Evolutionary conservation across 2,797 vertebrate genomes (phyloP).

Genomic region (Kryptopterus vitreolus): DNA sequence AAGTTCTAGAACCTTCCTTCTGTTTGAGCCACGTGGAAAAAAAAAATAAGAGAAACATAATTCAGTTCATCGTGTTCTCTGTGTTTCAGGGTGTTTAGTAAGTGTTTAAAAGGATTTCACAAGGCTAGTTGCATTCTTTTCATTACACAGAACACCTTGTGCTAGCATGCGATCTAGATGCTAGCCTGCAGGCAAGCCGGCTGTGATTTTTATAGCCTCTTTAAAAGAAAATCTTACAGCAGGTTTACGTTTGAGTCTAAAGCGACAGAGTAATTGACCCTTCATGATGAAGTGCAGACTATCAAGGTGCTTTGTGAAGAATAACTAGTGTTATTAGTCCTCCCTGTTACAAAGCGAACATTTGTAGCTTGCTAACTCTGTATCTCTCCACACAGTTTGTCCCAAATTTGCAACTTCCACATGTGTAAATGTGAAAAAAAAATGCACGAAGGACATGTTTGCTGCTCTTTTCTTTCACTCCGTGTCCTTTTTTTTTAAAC

Average conservation of each 20-base stretch:
- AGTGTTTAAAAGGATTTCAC: not conserved
- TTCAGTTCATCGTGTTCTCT: not conserved
- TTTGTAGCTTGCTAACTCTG: not conserved
- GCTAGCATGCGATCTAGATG: not conserved
- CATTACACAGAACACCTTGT: not conserved
- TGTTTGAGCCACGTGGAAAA: not conserved
- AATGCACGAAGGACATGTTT: not conserved
- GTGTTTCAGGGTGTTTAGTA: not conserved
- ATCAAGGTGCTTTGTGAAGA: not conserved
- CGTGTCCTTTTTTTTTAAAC: not conserved
- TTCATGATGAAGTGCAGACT: not conserved
- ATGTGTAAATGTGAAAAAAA: constrained; percentile 4
- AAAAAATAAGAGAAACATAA: not conserved
- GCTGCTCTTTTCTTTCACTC: constrained; percentile 4
- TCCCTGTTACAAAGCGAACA: not conserved
- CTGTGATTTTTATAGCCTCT: not conserved
- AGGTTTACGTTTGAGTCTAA: not conserved
- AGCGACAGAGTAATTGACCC: not conserved
- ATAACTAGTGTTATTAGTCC: not conserved
- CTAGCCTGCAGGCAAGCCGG: not conserved
- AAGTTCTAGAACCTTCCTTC: not conserved
- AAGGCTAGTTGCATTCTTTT: not conserved
- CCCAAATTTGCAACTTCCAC: not conserved
- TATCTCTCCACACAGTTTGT: not conserved
- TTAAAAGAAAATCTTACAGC: not conserved